A percentile compares a stretch with the other conserved stretches of the same genome.
These are phyloP conservation scores for Megalopta genalis DNA, from an alignment of 1,140 invertebrate genomes.

Conservation along the genomic window DNA sequence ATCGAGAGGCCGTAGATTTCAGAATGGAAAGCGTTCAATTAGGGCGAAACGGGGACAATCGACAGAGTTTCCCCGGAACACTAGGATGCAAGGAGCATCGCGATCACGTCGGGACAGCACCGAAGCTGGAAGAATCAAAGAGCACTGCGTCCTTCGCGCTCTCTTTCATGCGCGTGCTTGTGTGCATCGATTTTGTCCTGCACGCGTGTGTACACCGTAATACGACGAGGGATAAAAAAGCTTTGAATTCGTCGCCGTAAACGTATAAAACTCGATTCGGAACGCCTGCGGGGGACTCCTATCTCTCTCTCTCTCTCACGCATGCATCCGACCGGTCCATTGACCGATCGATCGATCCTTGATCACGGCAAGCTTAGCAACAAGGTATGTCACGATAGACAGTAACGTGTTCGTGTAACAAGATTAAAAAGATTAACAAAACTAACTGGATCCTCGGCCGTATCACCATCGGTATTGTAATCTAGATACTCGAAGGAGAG, in stretches of 20 bases:
- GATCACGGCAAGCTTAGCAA: constrained; percentile 45
- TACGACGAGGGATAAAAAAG: constrained; percentile 4
- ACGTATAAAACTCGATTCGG: constrained; percentile 54
- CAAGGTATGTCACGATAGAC: constrained; percentile 19
- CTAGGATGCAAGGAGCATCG: no score
- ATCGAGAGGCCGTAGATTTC: no score
- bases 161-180: constrained; percentile 2
- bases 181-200: constrained; percentile 15
- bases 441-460: neutral
- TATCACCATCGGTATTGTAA: neutral
- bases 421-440: constrained; percentile 23
- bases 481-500: constrained; percentile 28
- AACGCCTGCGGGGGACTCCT: neutral
- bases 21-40: no score
- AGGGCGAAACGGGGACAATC: no score
- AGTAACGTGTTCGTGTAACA: constrained; percentile 5
- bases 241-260: constrained; percentile 9
- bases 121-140: neutral
- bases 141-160: neutral
- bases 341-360: constrained; percentile 22
- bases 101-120: neutral
- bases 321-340: neutral
- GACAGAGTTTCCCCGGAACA: no score
- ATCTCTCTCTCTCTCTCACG: no score
- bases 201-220: neutral